Evolutionary conservation across 2,888 invertebrate genomes (phyloP).

Genomic region (Globia sparganii): DNA sequence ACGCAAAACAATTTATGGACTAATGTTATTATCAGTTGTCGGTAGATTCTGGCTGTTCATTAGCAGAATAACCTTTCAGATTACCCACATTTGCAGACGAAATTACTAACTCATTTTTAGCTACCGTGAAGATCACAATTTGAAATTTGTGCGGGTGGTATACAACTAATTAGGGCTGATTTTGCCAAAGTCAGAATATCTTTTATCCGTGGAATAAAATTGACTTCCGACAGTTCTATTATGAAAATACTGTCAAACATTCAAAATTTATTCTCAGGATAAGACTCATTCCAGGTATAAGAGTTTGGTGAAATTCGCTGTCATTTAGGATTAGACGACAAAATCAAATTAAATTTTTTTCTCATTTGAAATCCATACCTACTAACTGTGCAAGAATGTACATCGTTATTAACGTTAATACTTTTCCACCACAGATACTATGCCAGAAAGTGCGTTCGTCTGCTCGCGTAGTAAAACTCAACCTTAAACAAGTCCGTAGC

Average conservation of each 20-base stretch:
- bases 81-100: not conserved
- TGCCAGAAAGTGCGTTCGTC: not conserved
- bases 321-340: not conserved
- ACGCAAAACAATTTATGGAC: not conserved
- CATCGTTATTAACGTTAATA: not conserved
- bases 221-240: no score
- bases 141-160: not conserved
- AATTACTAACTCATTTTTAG: not conserved
- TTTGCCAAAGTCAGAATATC: no score
- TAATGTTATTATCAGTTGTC: not conserved
- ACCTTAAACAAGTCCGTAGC: slow-evolving; percentile 66
- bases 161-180: no score
- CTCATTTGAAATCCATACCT: not conserved
- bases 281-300: no score
- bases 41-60: not conserved
- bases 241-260: no score
- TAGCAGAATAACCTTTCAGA: not conserved
- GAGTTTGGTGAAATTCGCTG: no score
- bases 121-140: not conserved
- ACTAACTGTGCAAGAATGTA: not conserved
- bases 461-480: slow-evolving; percentile 56
- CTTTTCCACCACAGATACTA: not conserved
- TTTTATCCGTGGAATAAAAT: no score
- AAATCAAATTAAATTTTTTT: no score
- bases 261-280: no score